Evolutionary conservation across 2,113 vertebrate species (phyloP).

Genomic region (Mobula birostris): DNA sequence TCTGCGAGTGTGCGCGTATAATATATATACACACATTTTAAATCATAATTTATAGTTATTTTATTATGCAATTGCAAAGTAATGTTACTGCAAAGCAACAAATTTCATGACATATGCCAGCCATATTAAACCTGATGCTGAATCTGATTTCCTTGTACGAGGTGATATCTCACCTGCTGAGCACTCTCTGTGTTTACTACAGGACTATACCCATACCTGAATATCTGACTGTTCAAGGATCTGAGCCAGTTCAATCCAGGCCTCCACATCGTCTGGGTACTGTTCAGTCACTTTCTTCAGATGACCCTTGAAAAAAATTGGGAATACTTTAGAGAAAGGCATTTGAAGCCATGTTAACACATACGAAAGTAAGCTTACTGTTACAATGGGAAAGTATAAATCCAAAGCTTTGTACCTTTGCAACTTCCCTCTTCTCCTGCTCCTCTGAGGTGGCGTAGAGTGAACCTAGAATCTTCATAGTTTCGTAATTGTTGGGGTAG

Average conservation of each 20-base stretch:
- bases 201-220: conserved; percentile 57
- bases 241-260: conserved; percentile 95
- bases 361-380: background rate
- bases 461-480: conserved; percentile 98
- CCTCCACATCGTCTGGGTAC: conserved; percentile 95
- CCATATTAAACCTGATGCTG: too few species aligned
- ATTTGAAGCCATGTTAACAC: background rate
- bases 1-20: too few species aligned
- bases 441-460: conserved; percentile 94
- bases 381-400: background rate
- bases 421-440: conserved; percentile 93
- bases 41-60: too few species aligned
- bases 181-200: background rate
- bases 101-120: too few species aligned
- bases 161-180: background rate
- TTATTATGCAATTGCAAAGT: too few species aligned
- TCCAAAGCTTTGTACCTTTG: conserved; percentile 64
- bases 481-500: conserved; percentile 98
- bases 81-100: too few species aligned
- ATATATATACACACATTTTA: too few species aligned
- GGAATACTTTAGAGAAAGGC: conserved; percentile 2
- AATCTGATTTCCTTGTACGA: background rate
- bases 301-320: conserved; percentile 68
- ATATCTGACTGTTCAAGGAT: conserved; percentile 98
- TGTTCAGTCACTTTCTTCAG: conserved; percentile 97